Base-by-base conservation (phyloP, 2,888 invertebrate species). In the Acanthosepion lycidas region DNA sequence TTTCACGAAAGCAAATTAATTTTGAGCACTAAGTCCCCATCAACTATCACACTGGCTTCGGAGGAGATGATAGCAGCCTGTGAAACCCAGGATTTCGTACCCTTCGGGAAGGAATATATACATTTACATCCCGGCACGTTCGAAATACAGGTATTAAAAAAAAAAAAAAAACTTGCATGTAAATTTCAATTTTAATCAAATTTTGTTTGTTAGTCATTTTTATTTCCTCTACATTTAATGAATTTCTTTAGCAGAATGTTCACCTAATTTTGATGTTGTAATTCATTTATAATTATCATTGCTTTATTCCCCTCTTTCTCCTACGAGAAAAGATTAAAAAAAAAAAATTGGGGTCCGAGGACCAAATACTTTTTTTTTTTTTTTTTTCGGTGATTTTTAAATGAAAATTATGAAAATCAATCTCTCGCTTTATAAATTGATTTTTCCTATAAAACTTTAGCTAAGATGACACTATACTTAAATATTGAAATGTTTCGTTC, bases 11-110 rank as follows among this genome's bases (percentile, higher is more conserved):
- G n/a, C 93, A 93, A 49, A 51, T 51, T 93, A 93, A 51, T 93
- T 93, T 51, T 93, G 49, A 91, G 93, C 93, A 94, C 33, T 64
- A 94, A 55, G 64, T 23, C 48, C 33, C 94, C 33, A 64, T 94
- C 94, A 95, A 91, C 95, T 93, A 92, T 95, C 96, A 97, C 95
- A 95, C 97, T 97, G 97, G 97, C 96, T 96, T 95, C 96, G 95
- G 97, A 97, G 95, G 97, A 97, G 95, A 97, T 97, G 97, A 97
- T 97, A 95, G 96, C 96, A 95, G 96, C 96, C 96, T 96, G 96
- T 96, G 96, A 96, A 95, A 96, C 96, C 96, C 97, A 97, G 96
- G 97, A 97, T 95, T 97, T 97, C 95, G 96, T 96, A 94, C 97
- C 97, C 93, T 97, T 97, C 96, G 97, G 97, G 95, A 95, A 96